Conservation (phyloP, 1,140 invertebrate genomes). For the Pseudomyrmex sp. region DNA sequence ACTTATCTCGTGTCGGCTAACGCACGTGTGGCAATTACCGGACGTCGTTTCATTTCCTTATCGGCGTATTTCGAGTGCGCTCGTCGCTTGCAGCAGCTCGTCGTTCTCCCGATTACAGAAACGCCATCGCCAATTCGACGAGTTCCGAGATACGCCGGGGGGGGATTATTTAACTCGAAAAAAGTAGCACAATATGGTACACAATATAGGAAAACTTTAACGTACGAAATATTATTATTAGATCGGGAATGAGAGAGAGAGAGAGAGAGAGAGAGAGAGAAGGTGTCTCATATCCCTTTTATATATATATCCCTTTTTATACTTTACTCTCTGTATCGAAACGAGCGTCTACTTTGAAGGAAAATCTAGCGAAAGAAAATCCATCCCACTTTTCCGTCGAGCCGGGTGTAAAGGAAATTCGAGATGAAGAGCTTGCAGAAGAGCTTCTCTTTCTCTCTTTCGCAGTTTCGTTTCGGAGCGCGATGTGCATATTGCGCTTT, state of each 20-base stretch:
- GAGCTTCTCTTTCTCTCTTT: neutral
- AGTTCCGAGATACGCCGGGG: neutral
- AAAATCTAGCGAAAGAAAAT: neutral
- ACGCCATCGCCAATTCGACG: neutral
- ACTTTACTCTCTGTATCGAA: neutral
- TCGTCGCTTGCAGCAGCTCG: neutral
- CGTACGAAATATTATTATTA: neutral
- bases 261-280: too few relatives aligned
- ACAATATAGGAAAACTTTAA: neutral
- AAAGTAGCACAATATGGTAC: neutral
- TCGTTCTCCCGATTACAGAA: neutral
- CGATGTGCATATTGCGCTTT: neutral
- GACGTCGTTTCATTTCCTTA: conserved; percentile 21
- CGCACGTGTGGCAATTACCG: conserved; percentile 6
- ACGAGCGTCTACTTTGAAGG: too few relatives aligned
- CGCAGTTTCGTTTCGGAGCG: neutral
- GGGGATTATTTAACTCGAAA: neutral
- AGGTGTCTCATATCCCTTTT: neutral
- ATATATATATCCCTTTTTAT: neutral
- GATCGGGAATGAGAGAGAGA: neutral
- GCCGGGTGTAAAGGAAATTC: neutral
- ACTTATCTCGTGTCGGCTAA: conserved; percentile 17
- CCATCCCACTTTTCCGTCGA: neutral
- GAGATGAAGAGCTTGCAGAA: neutral
- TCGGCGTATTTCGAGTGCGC: conserved; percentile 20